These are phyloP conservation scores for Prosopocoilus inquinatus DNA, from an alignment of 2,888 invertebrate species.

Conservation along the genomic window DNA sequence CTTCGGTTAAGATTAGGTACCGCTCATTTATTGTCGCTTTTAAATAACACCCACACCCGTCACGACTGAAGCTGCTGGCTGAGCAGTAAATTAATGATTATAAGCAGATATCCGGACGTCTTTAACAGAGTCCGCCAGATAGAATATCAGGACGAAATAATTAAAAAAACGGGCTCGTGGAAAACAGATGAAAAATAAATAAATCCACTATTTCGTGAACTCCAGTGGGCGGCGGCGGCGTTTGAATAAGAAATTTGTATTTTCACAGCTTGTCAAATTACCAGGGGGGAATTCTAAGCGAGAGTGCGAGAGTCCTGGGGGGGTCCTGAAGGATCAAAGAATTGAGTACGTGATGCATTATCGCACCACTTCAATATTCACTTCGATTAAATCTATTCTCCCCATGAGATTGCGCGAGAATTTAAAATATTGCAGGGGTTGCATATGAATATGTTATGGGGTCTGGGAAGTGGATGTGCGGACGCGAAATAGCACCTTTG, in stretches of 20 bases:
- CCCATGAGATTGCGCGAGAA: slow-evolving; percentile 35
- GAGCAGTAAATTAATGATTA: too few relatives aligned
- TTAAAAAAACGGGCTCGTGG: too few relatives aligned
- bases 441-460: slow-evolving; percentile 33
- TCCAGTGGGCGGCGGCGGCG: not conserved
- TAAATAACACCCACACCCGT: too few relatives aligned
- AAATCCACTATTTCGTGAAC: too few relatives aligned
- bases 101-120: too few relatives aligned
- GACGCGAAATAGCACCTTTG: not conserved
- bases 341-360: slow-evolving; percentile 40
- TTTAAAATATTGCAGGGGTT: slow-evolving; percentile 34
- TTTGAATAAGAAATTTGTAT: slow-evolving; percentile 17
- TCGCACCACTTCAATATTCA: slow-evolving; percentile 40
- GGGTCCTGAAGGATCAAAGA: slow-evolving; percentile 38
- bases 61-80: too few relatives aligned
- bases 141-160: too few relatives aligned
- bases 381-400: slow-evolving; percentile 44
- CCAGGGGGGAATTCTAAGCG: slow-evolving; percentile 11
- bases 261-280: slow-evolving; percentile 21
- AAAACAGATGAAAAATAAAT: too few relatives aligned
- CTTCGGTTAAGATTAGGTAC: too few relatives aligned
- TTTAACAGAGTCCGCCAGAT: too few relatives aligned
- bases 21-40: too few relatives aligned
- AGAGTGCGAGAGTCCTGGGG: slow-evolving; percentile 32
- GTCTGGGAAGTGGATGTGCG: not conserved